A percentile compares a stretch with the other conserved stretches of the same genome.
phyloP scores from a whole-genome alignment of 2,888 invertebrate species.

The Spodoptera littoralis region DNA sequence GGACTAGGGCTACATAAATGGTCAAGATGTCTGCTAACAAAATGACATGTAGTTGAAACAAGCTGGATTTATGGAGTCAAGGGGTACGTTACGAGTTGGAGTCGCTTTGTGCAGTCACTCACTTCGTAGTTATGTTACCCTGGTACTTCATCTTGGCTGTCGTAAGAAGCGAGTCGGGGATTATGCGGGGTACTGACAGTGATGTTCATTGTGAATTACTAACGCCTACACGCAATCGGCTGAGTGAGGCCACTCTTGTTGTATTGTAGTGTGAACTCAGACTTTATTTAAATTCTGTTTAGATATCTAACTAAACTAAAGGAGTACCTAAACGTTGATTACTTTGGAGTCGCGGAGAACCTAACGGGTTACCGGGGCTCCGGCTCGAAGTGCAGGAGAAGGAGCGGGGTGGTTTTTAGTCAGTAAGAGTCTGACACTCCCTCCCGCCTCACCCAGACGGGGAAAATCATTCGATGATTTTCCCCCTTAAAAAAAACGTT shows the following conservation, averaged over 20 bases:
- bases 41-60: constrained; percentile 31
- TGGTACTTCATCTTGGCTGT: constrained; percentile 13
- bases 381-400: too few relatives aligned
- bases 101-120: constrained; percentile 29
- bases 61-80: constrained; percentile 25
- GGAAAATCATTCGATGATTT: too few relatives aligned
- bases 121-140: constrained; percentile 12
- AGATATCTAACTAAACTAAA: too few relatives aligned
- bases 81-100: constrained; percentile 1
- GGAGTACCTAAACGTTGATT: too few relatives aligned
- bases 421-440: too few relatives aligned
- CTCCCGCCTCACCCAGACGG: too few relatives aligned
- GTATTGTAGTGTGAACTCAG: not conserved
- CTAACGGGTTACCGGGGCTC: too few relatives aligned
- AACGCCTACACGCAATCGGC: constrained; percentile 2
- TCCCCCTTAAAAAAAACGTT: too few relatives aligned
- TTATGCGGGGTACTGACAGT: not conserved
- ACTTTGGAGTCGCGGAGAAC: too few relatives aligned
- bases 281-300: too few relatives aligned
- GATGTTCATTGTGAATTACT: constrained; percentile 19
- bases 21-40: constrained; percentile 24
- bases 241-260: not conserved
- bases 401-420: too few relatives aligned
- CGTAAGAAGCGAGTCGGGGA: constrained; percentile 8
- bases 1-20: constrained; percentile 6